These are phyloP conservation scores for Lasiommata megera DNA, from an alignment of 2,888 invertebrate genomes.

Conservation along the genomic window DNA sequence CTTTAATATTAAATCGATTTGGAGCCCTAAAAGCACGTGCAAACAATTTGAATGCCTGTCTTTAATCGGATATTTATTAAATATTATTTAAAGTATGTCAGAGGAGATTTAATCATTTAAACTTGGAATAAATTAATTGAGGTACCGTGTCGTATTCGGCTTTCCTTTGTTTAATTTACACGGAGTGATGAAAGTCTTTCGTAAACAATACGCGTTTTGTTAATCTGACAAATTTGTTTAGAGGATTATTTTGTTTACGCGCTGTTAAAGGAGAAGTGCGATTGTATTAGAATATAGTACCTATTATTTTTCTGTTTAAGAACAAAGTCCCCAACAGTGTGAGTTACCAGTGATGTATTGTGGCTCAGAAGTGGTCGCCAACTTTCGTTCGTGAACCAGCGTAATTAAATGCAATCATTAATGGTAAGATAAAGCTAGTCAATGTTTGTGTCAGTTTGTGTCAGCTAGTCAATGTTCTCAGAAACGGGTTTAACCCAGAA, in stretches of 20 bases:
- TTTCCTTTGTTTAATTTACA: slow-evolving; percentile 15
- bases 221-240: slow-evolving; percentile 6
- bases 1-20: not conserved
- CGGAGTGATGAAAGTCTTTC: not conserved
- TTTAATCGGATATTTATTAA: not conserved
- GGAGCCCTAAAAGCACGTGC: not conserved
- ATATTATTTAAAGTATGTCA: not conserved
- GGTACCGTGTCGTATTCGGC: slow-evolving; percentile 9
- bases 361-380: too few species aligned
- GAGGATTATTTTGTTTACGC: slow-evolving; percentile 3
- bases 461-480: too few species aligned
- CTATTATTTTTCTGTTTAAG: too few species aligned
- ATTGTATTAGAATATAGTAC: too few species aligned
- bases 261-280: not conserved
- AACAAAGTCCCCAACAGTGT: too few species aligned
- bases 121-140: slow-evolving; percentile 8
- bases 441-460: too few species aligned
- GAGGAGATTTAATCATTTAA: slow-evolving; percentile 9
- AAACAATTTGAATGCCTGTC: not conserved
- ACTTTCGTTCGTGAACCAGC: too few species aligned
- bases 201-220: slow-evolving; percentile 9
- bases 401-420: too few species aligned
- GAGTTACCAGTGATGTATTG: too few species aligned
- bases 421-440: too few species aligned
- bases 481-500: too few species aligned